Evolutionary conservation across 2,113 vertebrate genomes (phyloP).

Genomic region (Daubentonia madagascariensis): DNA sequence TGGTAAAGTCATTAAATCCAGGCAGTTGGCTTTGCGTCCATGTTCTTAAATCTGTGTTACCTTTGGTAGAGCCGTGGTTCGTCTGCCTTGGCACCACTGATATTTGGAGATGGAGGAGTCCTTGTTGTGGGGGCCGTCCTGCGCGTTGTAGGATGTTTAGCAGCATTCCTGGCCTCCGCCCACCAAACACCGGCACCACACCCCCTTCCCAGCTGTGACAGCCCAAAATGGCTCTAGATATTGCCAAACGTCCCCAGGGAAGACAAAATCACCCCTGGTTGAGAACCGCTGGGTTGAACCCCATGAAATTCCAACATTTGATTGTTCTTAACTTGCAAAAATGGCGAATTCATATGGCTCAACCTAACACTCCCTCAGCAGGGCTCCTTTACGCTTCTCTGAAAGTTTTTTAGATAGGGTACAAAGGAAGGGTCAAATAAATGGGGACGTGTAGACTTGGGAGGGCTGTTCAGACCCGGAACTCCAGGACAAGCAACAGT

Average conservation of each 20-base stretch:
- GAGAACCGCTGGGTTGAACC: neutral
- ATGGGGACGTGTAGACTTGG: accelerated
- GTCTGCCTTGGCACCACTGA: accelerated
- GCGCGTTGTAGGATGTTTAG: neutral
- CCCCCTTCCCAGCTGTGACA: too few relatives aligned
- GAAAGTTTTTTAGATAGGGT: neutral
- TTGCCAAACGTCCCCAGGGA: neutral
- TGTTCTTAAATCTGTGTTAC: neutral
- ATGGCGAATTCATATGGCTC: accelerated
- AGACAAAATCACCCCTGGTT: accelerated
- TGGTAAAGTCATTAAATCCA: neutral
- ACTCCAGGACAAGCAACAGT: accelerated
- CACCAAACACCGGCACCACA: neutral
- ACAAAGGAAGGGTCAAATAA: accelerated
- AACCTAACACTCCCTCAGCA: accelerated
- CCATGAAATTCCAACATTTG: neutral
- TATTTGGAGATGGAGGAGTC: neutral
- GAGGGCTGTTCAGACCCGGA: accelerated
- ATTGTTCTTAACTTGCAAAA: neutral
- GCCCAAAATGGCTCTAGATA: neutral
- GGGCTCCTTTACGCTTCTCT: too few relatives aligned
- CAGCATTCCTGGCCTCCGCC: neutral
- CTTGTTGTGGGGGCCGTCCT: too few relatives aligned
- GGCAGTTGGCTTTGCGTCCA: neutral
- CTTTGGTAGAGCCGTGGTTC: neutral